phyloP scores from a whole-genome alignment of 2,113 vertebrate species.

The Eulacestoma nigropectus region DNA sequence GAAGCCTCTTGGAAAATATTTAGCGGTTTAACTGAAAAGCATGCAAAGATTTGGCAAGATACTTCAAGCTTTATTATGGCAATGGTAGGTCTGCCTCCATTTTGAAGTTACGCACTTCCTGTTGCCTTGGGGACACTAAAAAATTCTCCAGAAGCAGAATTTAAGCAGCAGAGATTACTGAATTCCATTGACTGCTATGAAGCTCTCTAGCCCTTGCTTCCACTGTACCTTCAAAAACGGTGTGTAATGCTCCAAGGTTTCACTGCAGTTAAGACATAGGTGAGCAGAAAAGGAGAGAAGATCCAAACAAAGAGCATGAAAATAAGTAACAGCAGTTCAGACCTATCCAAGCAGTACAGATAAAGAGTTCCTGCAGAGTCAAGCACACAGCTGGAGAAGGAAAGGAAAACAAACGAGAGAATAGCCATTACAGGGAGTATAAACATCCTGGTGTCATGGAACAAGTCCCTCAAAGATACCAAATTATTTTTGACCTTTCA shows the following conservation, averaged over 20 bases:
- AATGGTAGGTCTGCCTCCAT: not conserved
- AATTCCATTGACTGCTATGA: not conserved
- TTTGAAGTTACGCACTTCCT: not conserved
- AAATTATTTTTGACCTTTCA: not conserved
- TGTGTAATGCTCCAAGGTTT: not conserved
- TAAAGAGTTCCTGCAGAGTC: not conserved
- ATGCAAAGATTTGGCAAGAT: not conserved
- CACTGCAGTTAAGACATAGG: not conserved
- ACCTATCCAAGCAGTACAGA: not conserved
- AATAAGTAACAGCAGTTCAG: not conserved
- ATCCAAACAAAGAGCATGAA: not conserved
- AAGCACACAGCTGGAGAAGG: not conserved
- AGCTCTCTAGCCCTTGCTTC: not conserved
- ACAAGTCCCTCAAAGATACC: not conserved
- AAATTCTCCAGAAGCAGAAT: not conserved
- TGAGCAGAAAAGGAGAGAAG: not conserved
- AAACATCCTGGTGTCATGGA: not conserved
- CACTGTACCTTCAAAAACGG: accelerated
- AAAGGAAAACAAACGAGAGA: not conserved
- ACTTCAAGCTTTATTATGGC: not conserved
- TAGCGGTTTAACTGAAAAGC: not conserved
- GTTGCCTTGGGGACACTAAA: not conserved
- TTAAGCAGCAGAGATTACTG: not conserved
- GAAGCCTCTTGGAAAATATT: not conserved
- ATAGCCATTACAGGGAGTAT: not conserved